Evolutionary conservation across 2,113 vertebrate genomes (phyloP).

Genomic region (Casuarius casuarius): DNA sequence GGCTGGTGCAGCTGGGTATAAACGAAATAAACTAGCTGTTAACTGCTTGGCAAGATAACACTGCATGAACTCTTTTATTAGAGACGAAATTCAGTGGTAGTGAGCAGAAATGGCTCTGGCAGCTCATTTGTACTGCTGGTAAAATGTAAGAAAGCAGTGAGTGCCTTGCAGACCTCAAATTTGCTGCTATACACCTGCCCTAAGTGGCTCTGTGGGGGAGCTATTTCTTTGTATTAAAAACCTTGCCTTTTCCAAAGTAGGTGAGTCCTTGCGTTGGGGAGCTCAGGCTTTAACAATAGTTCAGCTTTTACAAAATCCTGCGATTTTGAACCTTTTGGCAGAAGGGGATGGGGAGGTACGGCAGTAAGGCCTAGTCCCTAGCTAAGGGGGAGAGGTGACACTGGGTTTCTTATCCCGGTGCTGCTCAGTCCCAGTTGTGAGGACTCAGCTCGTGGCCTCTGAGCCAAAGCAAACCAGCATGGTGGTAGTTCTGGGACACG

Average conservation of each 20-base stretch:
- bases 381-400: not conserved
- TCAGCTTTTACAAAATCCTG: not conserved
- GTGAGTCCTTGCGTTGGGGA: not conserved
- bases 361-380: not conserved
- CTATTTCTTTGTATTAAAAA: not conserved
- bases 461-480: not conserved
- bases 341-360: not conserved
- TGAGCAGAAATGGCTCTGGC: not conserved
- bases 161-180: not conserved
- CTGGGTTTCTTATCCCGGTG: fast-evolving
- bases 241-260: not conserved
- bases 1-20: slow-evolving; percentile 6
- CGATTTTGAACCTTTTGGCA: not conserved
- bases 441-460: not conserved
- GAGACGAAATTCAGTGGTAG: not conserved
- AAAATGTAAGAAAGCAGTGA: not conserved
- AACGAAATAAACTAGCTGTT: slow-evolving; percentile 4
- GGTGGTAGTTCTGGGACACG: not conserved
- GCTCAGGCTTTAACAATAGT: not conserved
- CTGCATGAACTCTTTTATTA: not conserved
- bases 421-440: not conserved
- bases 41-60: slow-evolving; percentile 2
- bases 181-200: not conserved
- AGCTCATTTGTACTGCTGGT: not conserved
- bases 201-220: not conserved